Base-by-base conservation (phyloP, 2,888 invertebrate species). In the Steinernema carpocapsae region DNA sequence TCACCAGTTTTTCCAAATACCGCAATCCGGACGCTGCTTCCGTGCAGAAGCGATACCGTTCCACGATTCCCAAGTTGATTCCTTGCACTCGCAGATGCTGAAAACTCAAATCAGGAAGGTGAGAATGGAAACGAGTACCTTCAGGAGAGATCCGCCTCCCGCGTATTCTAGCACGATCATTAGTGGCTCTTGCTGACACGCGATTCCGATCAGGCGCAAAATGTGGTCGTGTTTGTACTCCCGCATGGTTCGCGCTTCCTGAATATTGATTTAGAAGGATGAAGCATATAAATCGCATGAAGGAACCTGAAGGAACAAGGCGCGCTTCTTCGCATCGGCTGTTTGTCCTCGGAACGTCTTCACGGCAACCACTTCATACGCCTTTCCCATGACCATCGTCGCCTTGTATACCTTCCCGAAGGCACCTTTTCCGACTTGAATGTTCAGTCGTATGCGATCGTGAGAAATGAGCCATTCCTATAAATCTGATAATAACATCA, bases 111-210 rank as follows among this genome's bases (percentile, higher is more conserved):
- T n/a, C n/a, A n/a, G n/a, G n/a, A n/a, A n/a, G n/a, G n/a, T n/a
- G n/a, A n/a, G n/a, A n/a, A n/a, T n/a, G n/a, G n/a, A n/a, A n/a
- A n/a, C n/a, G n/a, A n/a, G n/a, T n/a, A n/a, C n/a, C n/a, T 73
- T 72, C 37, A 71, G 64, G 10, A 73, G 43, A 24, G 73, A 73
- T 10, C 73, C 73, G 37, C 73, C 70, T 10, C n/a, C 70, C 14
- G 72, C 72, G 26, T 72, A 70, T 42, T 73, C 73, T 7, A 73
- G 26, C 4, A 73, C 64, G 72, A 72, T 46, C 48, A 72, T 45
- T 22, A 72, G 51, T 10, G 72, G 72, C 51, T 72, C 72, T 32
- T 48, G 72, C 51, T 72, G 72, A 7, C 29, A 72, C n/a, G 72
- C 72, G 19, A 72, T 72, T 7, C 72, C 72, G 14, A 72, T 22